Evolutionary conservation across 2,113 vertebrate genomes (phyloP), one percentile per base, ranked within the genome.

Genomic region (Lycaon pictus): DNA sequence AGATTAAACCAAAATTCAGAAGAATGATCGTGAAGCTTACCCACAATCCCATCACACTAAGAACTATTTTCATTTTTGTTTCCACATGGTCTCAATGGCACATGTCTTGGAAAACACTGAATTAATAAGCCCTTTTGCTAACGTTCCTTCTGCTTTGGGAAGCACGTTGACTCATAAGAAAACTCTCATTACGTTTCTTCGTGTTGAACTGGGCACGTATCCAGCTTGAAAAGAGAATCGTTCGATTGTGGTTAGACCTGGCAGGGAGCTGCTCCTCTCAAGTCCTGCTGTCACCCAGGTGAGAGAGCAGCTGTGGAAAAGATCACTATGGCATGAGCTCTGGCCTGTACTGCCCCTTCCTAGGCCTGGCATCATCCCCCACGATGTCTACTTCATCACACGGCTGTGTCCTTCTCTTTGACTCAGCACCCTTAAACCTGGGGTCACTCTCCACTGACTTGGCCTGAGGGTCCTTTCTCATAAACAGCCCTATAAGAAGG

Each of bases 341-440:
- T 12, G 56, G 17, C 58, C 72, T 20, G n/a, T 22, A 1, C 58
- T 51, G 67, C 32, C 65, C 65, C 65, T 51, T 51, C 48, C 56
- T 1, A 15, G 53, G 11, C 71, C 60, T 25, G 32, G 7, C 17
- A 1, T 2, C 1, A 4, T 37, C 48, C 88, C 1, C 3, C 10
- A 29, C 3, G 1, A 27, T 0, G 0, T 11, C 69, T 11, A 5
- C 37, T 35, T 55, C 53, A 58, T 72, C 56, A 13, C 5, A 0
- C 11, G 32, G 25, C 15, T 62, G 27, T 29, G n/a, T 15, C 11
- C 65, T 27, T 22, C 53, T 37, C 9, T 88, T 90, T n/a, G 37
- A 82, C 15, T 67, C 11, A 3, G 58, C 29, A 12, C 25, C 56
- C 67, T 80, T 3, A 53, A 83, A 22, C 60, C 62, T 12, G 29